phyloP scores from a whole-genome alignment of 2,113 vertebrate genomes.

The Ovibos moschatus region DNA sequence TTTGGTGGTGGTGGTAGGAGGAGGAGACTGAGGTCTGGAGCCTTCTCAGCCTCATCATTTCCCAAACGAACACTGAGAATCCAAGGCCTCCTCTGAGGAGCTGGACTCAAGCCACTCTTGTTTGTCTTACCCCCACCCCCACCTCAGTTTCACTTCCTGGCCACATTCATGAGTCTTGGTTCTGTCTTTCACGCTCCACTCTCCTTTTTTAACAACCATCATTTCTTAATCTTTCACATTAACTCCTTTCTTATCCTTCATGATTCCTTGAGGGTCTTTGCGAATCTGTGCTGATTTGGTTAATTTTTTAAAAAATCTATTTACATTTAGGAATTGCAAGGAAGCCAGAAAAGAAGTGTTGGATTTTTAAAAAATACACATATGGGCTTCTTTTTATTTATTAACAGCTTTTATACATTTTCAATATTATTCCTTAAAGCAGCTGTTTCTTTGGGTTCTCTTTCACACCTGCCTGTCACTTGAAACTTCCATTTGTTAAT shows the following conservation, averaged over 20 bases:
- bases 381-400: conserved; percentile 74
- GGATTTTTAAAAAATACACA: conserved; percentile 54
- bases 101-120: background rate
- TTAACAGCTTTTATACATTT: conserved; percentile 73
- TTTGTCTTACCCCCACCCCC: rapidly evolving
- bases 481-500: conserved; percentile 48
- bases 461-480: conserved; percentile 74
- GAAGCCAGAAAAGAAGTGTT: conserved; percentile 56
- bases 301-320: background rate
- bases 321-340: conserved; percentile 45
- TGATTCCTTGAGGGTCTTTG: background rate
- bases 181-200: background rate
- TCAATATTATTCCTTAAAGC: conserved; percentile 70
- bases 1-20: too few relatives aligned
- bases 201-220: background rate
- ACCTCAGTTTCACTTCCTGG: too few relatives aligned
- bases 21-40: background rate
- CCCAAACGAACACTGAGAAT: background rate
- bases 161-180: background rate
- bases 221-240: background rate
- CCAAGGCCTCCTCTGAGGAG: too few relatives aligned
- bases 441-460: conserved; percentile 60
- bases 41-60: background rate
- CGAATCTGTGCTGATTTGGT: conserved; percentile 33
- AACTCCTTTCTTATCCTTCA: background rate